Base-by-base conservation (phyloP, 1,140 invertebrate species). In the Drosophila willistoni region DNA sequence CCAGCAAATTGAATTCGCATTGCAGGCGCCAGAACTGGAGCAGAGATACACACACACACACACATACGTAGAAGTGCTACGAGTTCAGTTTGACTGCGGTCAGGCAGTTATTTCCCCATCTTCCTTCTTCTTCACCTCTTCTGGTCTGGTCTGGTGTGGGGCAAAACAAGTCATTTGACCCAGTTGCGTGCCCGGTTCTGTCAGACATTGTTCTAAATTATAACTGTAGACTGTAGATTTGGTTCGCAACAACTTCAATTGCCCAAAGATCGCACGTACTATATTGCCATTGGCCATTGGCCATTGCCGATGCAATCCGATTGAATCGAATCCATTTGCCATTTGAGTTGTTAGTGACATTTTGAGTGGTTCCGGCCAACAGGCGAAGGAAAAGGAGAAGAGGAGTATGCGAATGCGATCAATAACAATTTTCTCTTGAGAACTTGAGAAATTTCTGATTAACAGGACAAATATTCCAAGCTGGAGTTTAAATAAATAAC, bases 151-250 rank as follows among this genome's bases (percentile, higher is more conserved):
- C 10, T 10, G 44, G 17, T 5, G 9, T 12, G 17, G 44, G 17
- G 44, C 25, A 51, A 64, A 73, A 74, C 71, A 47, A 85, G 79
- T 77, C 72, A 66, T 68, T 63, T 87, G 82, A 79, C 82, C 83
- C 71, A 85, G 68, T 78, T 83, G 55, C 36, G 54, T 71, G 73
- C 67, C 73, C 62, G 62, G 64, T 71, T 78, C 74, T 57, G 41
- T 68, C 12, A 62, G 7, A 22, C 63, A 56, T 12, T 44, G 71
- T 47, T 61, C 70, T 65, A 79, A 68, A 47, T 68, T 51, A 9
- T 51, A 51, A 51, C 33, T 60, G 19, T 47, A 14, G 63, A 55
- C 13, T 44, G 13, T 5, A 64, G 36, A 69, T 22, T 36, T 64
- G 60, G 44, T 54, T 22, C 60, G 42, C 17, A 2, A 34, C 14